Evolutionary conservation across 2,888 invertebrate species (phyloP).

Genomic region (Athripsodes cinereus): DNA sequence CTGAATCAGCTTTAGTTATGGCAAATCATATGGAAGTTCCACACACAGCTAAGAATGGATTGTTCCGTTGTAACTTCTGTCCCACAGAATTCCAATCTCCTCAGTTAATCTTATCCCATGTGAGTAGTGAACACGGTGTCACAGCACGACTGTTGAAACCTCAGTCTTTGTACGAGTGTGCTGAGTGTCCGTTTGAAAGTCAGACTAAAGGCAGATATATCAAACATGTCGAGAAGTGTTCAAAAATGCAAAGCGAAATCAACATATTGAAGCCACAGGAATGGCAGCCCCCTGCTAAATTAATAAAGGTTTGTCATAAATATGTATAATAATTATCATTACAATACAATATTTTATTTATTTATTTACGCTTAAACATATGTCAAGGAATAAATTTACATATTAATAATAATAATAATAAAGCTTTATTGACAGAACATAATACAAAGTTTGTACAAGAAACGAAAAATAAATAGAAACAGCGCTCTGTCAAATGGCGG

Average conservation of each 20-base stretch:
- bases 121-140: constrained; percentile 10
- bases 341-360: too few species aligned
- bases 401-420: too few species aligned
- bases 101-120: constrained; percentile 8
- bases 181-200: constrained; percentile 16
- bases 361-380: too few species aligned
- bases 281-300: constrained; percentile 17
- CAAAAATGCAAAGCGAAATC: neutral
- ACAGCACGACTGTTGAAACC: constrained; percentile 8
- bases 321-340: too few species aligned
- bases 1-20: constrained; percentile 16
- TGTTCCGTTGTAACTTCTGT: constrained; percentile 14
- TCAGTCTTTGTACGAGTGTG: constrained; percentile 7
- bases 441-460: too few species aligned
- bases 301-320: constrained; percentile 16
- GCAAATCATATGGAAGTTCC: constrained; percentile 18
- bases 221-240: constrained; percentile 14
- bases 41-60: neutral
- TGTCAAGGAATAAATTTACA: too few species aligned
- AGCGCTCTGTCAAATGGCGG: too few species aligned
- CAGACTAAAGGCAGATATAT: constrained; percentile 7
- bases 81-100: constrained; percentile 3
- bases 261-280: constrained; percentile 10
- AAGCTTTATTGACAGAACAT: too few species aligned
- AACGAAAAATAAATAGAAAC: too few species aligned